Evolutionary conservation across 1,140 invertebrate genomes (phyloP), one percentile per base, ranked within the genome.

Genomic region (Plectrocnemia conspersa): DNA sequence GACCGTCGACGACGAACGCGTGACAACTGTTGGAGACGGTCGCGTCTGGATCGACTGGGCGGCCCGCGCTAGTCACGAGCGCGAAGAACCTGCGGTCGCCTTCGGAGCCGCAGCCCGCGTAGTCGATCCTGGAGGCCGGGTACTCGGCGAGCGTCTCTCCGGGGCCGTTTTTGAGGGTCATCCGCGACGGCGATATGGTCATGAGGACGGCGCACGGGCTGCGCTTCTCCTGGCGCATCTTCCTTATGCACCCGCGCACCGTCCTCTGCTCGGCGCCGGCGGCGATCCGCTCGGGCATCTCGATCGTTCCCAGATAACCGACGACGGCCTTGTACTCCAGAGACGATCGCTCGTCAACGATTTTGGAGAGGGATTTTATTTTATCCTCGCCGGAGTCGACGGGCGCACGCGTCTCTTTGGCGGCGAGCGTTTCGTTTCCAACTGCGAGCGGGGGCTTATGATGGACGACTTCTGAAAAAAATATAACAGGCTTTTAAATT

Each of bases 221-320:
- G 49, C 91, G 83, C 71, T 93, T 90, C 65, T 97, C 93, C 38
- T 93, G 83, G 45, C 93, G 77, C 24, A 97, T 70, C 65, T 93
- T 84, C 54, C 90, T 81, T 15, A 97, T 93, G 65, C 93, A 94
- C 49, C 85, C 91, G 25, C 78, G 72, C 9, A 83, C 81, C 2
- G 82, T 81, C 57, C 85, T 83, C 35, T 88, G 77, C 65, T 87
- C 83, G 5, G 84, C 85, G 40, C 82, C 84, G 0, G 88, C 80
- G 44, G 86, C 82, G 32, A 88, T 74, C 64, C 93, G 88, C 68
- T 88, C 86, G 0, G 93, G 93, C 77, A 94, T 94, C 73, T 97
- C 93, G 42, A 97, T 94, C 0, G 93, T 95, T 3, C 94, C 93
- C 40, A 97, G 77, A 70, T 97, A 97, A 0, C 93, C 93, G 2